phyloP scores from a whole-genome alignment of 1,140 invertebrate genomes.

The Danaus plexippus region DNA sequence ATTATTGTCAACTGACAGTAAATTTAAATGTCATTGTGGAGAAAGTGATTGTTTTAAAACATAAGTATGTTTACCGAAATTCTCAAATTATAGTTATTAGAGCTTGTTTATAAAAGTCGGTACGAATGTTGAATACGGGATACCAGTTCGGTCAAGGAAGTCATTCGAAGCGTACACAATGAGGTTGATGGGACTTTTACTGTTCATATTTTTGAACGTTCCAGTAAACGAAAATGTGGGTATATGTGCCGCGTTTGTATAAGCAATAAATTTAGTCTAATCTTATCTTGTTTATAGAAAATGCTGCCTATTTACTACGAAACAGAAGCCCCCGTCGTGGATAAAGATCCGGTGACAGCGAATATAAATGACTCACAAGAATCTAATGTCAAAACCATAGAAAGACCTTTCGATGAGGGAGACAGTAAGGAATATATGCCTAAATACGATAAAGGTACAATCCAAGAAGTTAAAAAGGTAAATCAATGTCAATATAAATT shows the following conservation, averaged over 20 bases:
- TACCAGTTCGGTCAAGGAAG: constrained; percentile 20
- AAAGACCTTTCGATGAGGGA: constrained; percentile 17
- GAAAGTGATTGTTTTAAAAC: constrained; percentile 31
- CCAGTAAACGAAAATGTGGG: constrained; percentile 36
- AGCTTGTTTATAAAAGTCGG: constrained; percentile 41
- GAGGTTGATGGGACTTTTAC: constrained; percentile 28
- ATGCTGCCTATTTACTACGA: constrained; percentile 35
- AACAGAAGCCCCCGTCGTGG: constrained; percentile 21
- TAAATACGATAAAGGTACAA: constrained; percentile 20
- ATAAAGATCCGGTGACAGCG: constrained; percentile 12
- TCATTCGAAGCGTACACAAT: constrained; percentile 29
- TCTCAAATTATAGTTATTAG: constrained; percentile 38
- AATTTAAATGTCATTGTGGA: too few relatives aligned
- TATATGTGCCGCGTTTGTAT: constrained; percentile 3
- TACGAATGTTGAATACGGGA: too few relatives aligned
- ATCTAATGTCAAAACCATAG: constrained; percentile 25
- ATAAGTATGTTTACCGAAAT: constrained; percentile 29
- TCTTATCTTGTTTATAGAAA: constrained; percentile 29
- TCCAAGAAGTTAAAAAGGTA: constrained; percentile 28
- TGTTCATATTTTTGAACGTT: constrained; percentile 28
- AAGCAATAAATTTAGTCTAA: constrained; percentile 4
- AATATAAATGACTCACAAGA: constrained; percentile 18
- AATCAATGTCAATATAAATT: neutral
- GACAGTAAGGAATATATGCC: constrained; percentile 22
- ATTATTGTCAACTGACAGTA: too few relatives aligned